Conservation (phyloP, 2,797 vertebrate species). For the Clarias laeviceps region DNA sequence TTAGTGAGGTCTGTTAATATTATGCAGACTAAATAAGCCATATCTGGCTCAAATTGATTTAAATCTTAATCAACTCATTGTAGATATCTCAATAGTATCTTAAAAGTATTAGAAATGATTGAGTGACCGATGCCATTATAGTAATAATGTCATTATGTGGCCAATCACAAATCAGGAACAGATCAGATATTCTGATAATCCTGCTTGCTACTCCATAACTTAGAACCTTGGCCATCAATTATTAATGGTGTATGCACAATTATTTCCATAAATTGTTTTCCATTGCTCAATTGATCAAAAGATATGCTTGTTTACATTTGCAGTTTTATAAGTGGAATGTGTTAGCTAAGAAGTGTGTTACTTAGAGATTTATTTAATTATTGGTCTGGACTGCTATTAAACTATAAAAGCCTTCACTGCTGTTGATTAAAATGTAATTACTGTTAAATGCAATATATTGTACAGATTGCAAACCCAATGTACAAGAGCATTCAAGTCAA, state of each 20-base stretch:
- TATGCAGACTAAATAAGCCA: constrained; percentile 6
- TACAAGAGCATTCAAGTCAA: too few species aligned
- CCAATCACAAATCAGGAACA: constrained; percentile 13
- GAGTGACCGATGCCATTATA: neutral
- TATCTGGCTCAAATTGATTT: constrained; percentile 7
- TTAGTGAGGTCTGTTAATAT: neutral
- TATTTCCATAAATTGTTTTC: neutral
- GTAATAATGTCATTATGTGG: constrained; percentile 1
- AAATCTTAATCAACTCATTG: neutral
- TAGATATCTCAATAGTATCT: neutral
- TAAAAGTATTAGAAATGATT: neutral
- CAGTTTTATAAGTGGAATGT: neutral
- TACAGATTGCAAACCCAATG: too few species aligned
- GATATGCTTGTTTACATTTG: neutral
- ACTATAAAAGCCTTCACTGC: neutral
- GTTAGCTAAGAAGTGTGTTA: neutral
- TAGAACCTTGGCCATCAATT: neutral
- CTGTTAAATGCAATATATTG: neutral
- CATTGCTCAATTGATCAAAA: neutral
- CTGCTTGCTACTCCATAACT: neutral
- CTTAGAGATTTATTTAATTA: too few species aligned
- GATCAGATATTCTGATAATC: constrained; percentile 11
- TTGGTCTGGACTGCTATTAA: neutral
- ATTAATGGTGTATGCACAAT: neutral
- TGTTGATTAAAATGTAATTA: neutral